These are phyloP conservation scores for Otis tarda DNA, from an alignment of 2,113 vertebrate genomes.

Conservation along the genomic window DNA sequence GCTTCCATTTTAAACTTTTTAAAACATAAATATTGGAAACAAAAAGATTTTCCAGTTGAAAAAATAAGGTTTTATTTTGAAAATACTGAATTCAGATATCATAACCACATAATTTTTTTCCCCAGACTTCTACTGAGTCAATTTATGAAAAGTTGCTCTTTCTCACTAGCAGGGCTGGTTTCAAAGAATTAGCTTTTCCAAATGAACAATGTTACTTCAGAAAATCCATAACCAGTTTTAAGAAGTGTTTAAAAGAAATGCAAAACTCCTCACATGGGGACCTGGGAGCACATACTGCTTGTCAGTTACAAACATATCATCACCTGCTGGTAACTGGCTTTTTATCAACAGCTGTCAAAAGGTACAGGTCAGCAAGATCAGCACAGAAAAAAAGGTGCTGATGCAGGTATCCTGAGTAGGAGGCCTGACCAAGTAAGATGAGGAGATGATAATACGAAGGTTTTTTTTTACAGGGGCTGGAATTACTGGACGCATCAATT, in stretches of 20 bases:
- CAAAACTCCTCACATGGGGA: not conserved
- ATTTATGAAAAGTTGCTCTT: not conserved
- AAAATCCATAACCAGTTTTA: not conserved
- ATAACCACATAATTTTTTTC: not conserved
- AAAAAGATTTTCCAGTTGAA: not conserved
- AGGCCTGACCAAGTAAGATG: not conserved
- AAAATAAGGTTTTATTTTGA: not conserved
- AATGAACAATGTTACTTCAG: not conserved
- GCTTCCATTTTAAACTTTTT: not conserved
- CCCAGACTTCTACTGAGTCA: not conserved
- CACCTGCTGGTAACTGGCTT: not conserved
- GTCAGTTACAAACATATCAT: not conserved
- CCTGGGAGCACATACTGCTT: not conserved
- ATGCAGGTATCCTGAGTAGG: not conserved
- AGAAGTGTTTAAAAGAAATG: not conserved
- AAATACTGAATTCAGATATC: not conserved
- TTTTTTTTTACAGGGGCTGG: not conserved
- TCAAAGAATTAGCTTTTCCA: not conserved
- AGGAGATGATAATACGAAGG: not conserved
- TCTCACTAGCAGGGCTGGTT: not conserved
- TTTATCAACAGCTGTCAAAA: slow-evolving; percentile 9
- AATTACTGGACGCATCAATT: not conserved
- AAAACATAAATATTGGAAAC: not conserved
- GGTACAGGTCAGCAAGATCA: not conserved
- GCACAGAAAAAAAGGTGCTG: not conserved